Base-by-base conservation (phyloP, 2,797 vertebrate species). In the Danio kyathit region DNA sequence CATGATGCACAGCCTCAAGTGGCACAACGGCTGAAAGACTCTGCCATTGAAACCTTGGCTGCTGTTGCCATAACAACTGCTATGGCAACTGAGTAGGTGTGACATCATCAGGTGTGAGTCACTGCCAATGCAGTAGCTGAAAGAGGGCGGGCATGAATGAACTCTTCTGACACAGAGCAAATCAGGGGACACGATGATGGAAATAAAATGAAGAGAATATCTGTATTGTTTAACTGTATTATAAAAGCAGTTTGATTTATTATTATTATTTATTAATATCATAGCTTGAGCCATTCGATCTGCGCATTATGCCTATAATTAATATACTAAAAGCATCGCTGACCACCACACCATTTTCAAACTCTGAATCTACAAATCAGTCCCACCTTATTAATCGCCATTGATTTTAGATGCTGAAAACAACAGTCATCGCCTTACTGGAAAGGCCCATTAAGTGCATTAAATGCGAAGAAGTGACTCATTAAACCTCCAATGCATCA, bases 81-180 rank as follows among this genome's bases (percentile, higher is more conserved):
- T 89, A 91, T 93, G 87, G 91, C 86, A 92, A 93, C 90, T 51
- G 81, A 89, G 85, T 74, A 79, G 67, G 72, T 75, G 84, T 91
- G 92, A 93, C 93, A 89, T 92, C 90, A 91, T 87, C 83, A 83
- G 84, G 84, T 87, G 82, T 93, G 92, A 93, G 90, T 94, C 91
- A 93, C 77, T 46, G 29, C 81, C 38, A 73, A 89, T 81, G 81
- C 69, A 74, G 86, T 48, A 86, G 85, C 83, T 88, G 78, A 86
- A 76, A 84, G 82, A 82, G 86, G 75, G 64, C 3, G 19, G 69
- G 72, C 82, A 81, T 83, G 85, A 73, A 73, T 84, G 85, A 80
- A 80, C 78, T 84, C 84, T 88, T 83, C 88, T 81, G 75, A 85
- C 76, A 81, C 56, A 44, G 4, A 60, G 46, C 49, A 11, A 13